These are phyloP conservation scores for Elephas maximus DNA, from an alignment of 2,113 vertebrate genomes.

Conservation along the genomic window DNA sequence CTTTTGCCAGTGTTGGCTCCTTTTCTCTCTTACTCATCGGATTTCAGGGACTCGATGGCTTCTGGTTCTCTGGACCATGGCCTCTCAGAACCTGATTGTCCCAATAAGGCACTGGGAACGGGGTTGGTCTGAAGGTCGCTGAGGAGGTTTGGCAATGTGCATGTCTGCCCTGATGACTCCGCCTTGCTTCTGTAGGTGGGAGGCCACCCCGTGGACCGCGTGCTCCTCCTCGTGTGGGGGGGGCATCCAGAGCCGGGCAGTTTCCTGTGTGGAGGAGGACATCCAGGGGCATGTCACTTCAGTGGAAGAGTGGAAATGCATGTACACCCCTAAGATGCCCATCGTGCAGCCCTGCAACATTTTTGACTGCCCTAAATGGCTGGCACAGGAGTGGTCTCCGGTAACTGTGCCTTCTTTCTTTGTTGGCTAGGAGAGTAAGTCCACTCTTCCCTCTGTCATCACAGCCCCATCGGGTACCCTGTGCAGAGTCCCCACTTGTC, in stretches of 20 bases:
- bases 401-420: constrained; percentile 88
- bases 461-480: background rate
- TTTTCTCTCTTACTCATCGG: background rate
- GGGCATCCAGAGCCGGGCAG: constrained; percentile 96
- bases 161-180: constrained; percentile 75
- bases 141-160: constrained; percentile 55
- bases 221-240: constrained; percentile 98
- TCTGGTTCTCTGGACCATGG: background rate
- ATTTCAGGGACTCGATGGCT: background rate
- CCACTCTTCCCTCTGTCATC: constrained; percentile 67
- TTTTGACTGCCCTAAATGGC: constrained; percentile 98
- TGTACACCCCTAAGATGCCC: constrained; percentile 95
- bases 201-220: constrained; percentile 97
- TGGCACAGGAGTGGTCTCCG: constrained; percentile 98
- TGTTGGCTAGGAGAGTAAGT: constrained; percentile 78
- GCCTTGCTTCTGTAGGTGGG: constrained; percentile 92
- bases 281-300: constrained; percentile 95
- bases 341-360: constrained; percentile 96
- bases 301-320: constrained; percentile 99
- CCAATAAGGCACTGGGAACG: background rate
- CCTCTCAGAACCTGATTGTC: constrained; percentile 3
- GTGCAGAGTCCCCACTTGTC: background rate
- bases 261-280: constrained; percentile 98
- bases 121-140: constrained; percentile 62
- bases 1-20: background rate